Conservation (phyloP, 2,797 vertebrate species). For the Kryptolebias ocellatus region DNA sequence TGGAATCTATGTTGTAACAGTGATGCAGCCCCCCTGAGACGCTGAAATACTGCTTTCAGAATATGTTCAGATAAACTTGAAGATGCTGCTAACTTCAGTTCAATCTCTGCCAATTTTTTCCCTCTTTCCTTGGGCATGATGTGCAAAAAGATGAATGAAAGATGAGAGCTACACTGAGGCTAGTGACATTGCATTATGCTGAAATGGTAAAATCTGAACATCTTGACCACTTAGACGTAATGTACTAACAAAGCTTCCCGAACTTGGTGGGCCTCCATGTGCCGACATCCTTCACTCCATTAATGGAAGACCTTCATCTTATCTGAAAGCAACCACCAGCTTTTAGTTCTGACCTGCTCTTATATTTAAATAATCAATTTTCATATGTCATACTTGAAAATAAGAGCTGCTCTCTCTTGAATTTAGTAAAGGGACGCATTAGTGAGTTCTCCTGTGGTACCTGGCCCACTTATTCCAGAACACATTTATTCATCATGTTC, state of each 20-base stretch:
- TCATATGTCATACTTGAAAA: slow-evolving; percentile 27
- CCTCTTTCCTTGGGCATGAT: background rate
- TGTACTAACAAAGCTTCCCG: background rate
- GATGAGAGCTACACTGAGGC: background rate
- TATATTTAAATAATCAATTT: slow-evolving; percentile 21
- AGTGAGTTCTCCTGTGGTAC: slow-evolving; percentile 28
- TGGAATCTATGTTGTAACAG: background rate
- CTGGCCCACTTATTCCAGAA: slow-evolving; percentile 36
- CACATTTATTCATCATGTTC: slow-evolving; percentile 15
- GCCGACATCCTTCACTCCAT: background rate
- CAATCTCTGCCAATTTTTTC: background rate
- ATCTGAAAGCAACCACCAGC: background rate
- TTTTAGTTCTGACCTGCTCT: background rate
- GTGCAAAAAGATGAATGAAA: background rate
- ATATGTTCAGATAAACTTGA: background rate
- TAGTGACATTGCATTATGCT: background rate
- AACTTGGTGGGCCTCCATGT: background rate
- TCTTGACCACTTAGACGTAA: background rate
- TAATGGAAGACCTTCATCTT: background rate
- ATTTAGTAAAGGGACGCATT: slow-evolving; percentile 8
- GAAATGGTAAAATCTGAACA: background rate
- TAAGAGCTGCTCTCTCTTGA: slow-evolving; percentile 13
- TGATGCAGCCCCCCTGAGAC: background rate
- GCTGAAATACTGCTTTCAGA: background rate
- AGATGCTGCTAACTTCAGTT: background rate